A percentile compares a stretch with the other conserved stretches of the same genome.
phyloP scores from a whole-genome alignment of 2,797 vertebrate species.

The Onychomys leucogaster region DNA sequence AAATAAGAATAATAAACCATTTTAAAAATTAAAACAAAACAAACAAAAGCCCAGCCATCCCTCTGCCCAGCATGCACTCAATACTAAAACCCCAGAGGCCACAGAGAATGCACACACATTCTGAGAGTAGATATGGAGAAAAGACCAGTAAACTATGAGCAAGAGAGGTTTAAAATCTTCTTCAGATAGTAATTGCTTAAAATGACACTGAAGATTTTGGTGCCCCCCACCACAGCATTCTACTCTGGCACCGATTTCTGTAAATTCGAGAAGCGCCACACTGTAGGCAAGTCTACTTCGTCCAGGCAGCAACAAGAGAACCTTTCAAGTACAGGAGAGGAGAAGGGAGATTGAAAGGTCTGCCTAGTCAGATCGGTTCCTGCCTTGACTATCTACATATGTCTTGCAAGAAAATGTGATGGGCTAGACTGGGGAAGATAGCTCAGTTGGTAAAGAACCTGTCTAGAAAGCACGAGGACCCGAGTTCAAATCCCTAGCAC shows the following conservation, averaged over 20 bases:
- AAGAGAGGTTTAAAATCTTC: slow-evolving; percentile 5
- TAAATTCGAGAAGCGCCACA: background rate
- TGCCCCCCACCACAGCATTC: background rate
- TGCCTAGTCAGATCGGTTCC: background rate
- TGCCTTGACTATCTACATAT: background rate
- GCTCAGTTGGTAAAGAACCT: background rate
- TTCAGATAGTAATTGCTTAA: background rate
- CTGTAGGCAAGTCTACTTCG: background rate
- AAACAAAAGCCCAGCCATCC: background rate
- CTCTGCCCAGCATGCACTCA: too few species aligned
- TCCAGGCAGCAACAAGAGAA: background rate
- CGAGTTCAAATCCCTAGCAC: background rate
- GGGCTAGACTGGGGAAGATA: background rate
- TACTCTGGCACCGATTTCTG: background rate
- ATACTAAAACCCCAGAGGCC: background rate
- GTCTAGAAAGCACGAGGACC: background rate
- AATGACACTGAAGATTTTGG: background rate
- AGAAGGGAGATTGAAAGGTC: background rate
- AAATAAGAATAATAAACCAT: background rate
- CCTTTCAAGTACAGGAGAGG: background rate
- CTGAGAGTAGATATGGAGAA: background rate
- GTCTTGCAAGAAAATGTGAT: background rate
- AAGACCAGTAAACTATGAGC: background rate
- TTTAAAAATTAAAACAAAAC: background rate
- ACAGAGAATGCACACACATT: background rate